A percentile compares a stretch with the other conserved stretches of the same genome.
phyloP scores from a whole-genome alignment of 2,797 vertebrate genomes.

The Hirundo rustica region DNA sequence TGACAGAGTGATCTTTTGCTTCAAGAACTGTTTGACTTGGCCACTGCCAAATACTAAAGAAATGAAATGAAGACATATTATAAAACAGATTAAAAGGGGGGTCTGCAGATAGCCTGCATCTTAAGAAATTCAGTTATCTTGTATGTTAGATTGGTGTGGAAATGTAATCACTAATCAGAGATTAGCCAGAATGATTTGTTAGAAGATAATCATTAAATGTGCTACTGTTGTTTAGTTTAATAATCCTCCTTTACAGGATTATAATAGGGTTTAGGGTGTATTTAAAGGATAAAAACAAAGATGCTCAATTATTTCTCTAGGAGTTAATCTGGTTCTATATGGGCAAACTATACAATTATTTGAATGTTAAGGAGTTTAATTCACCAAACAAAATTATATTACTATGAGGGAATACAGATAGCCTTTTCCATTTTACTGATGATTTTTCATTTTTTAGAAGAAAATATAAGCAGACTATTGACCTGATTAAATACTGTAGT shows the following conservation, averaged over 20 bases:
- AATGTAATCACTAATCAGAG: constrained; percentile 4
- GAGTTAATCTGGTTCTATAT: not conserved
- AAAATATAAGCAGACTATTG: not conserved
- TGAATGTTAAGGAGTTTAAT: not conserved
- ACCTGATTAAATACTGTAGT: not conserved
- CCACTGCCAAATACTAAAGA: not conserved
- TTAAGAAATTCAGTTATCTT: not conserved
- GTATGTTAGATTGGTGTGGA: not conserved
- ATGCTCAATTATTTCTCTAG: constrained; percentile 12
- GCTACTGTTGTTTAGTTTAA: constrained; percentile 8
- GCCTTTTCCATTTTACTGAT: not conserved
- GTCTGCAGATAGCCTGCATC: not conserved
- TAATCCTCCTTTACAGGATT: constrained; percentile 10
- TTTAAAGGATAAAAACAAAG: constrained; percentile 36
- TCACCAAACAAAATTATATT: not conserved
- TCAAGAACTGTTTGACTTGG: not conserved
- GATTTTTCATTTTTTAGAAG: not conserved
- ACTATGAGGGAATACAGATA: not conserved
- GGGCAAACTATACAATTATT: not conserved
- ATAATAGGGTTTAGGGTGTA: not conserved
- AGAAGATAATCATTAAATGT: constrained; percentile 32
- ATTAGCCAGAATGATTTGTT: constrained; percentile 35
- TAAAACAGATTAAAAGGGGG: not conserved
- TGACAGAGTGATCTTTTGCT: not conserved
- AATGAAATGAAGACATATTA: not conserved